A percentile compares a stretch with the other conserved stretches of the same genome.
phyloP scores from a whole-genome alignment of 2,888 invertebrate species.

The Trissolcus brochymenae region DNA sequence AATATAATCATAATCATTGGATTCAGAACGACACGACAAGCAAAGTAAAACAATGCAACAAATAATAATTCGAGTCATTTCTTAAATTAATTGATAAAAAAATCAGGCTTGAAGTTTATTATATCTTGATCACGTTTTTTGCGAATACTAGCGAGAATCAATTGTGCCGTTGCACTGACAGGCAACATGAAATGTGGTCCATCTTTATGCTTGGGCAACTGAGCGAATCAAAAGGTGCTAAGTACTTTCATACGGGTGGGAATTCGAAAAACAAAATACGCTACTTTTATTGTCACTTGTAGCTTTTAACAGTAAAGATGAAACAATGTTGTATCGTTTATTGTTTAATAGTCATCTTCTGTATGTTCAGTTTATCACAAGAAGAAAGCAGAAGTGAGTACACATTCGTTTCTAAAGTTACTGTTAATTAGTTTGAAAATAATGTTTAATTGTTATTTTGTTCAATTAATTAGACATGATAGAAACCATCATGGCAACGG shows the following conservation, averaged over 20 bases:
- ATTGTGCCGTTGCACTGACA: constrained; percentile 22
- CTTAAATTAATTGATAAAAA: not conserved
- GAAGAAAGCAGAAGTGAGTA: constrained; percentile 61
- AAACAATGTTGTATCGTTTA: constrained; percentile 12
- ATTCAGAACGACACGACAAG: constrained; percentile 10
- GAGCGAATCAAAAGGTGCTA: constrained; percentile 50
- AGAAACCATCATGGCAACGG: constrained; percentile 77
- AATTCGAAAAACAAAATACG: not conserved
- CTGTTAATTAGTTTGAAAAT: not conserved
- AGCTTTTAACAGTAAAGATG: constrained; percentile 50
- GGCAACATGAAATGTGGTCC: constrained; percentile 5
- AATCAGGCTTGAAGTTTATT: not conserved
- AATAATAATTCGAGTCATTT: constrained; percentile 17
- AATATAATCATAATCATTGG: constrained; percentile 46
- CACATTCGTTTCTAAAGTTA: not conserved
- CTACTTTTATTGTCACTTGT: constrained; percentile 34
- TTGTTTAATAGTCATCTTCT: constrained; percentile 27
- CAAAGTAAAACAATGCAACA: not conserved
- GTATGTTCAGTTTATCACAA: constrained; percentile 9
- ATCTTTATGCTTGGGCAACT: constrained; percentile 60
- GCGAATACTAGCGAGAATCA: not conserved
- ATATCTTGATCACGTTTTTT: not conserved
- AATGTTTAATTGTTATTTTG: not conserved
- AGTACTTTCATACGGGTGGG: constrained; percentile 2
- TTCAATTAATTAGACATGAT: constrained; percentile 68